Evolutionary conservation across 2,113 vertebrate genomes (phyloP), one percentile per base, ranked within the genome.

Genomic region (Sylvilagus bachmani): DNA sequence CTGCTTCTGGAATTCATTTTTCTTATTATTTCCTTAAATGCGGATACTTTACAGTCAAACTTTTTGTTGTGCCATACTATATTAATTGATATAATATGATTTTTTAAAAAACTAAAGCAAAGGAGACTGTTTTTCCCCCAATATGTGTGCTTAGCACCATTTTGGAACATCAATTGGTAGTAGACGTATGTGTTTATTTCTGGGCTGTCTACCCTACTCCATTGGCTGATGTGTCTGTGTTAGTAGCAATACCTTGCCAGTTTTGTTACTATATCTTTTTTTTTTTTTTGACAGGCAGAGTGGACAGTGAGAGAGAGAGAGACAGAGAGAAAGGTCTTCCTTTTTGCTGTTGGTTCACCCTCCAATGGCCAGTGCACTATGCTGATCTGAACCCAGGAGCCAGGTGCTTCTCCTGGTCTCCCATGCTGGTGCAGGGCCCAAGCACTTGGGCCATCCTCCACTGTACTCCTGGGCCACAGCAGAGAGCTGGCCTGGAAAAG

Each of bases 11-110:
- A 78, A 49, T 61, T 62, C 10, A 29, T 89, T 31, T 85, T 64
- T 93, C 38, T 64, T 85, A 11, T 24, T 53, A 74, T 86, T 71
- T 91, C 6, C 66, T 71, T 82, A 9, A 58, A 10, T 62, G 51
- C 93, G 78, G 51, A 79, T 82, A 89, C 33, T 91, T 83, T 75
- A 70, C 25, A 92, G 51, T 0, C 29, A 86, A 64, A 74, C 4
- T 31, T 95, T 92, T 73, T 92, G n/a, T 85, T 89, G 55, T 61
- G 44, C 44, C 44, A 44, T 5, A 61, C 71, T 10, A 33, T 33
- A 70, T 8, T 38, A 75, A 71, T 25, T 64, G 3, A 33, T 36
- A 1, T 69, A n/a, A 84, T 51, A n/a, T 10, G 2, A 36, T 24
- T 29, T 19, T 38, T 31, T 27, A 29, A 49, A 22, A 51, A 21